Conservation (phyloP, 1,140 invertebrate species). For the Yoshiicerus persimilis region DNA sequence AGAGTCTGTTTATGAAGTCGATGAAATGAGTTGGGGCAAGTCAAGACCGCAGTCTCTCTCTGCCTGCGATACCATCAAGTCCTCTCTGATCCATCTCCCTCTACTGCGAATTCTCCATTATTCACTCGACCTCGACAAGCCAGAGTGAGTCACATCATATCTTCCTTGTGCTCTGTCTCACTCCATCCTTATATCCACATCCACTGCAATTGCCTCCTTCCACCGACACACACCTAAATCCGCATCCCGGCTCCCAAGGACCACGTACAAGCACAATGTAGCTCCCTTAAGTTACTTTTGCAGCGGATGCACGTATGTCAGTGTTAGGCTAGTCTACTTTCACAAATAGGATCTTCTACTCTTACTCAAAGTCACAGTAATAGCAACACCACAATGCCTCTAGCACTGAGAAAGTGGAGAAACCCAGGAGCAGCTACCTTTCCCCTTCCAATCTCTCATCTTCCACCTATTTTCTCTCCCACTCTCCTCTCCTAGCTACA, state of each 20-base stretch:
- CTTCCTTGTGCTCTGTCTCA: neutral
- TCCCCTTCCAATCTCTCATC: neutral
- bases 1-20: slow-evolving; percentile 35
- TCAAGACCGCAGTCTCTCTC: neutral
- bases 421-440: neutral
- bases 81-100: neutral
- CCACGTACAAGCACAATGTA: too few species aligned
- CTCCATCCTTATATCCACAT: too few species aligned
- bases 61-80: neutral
- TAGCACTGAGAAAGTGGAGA: neutral
- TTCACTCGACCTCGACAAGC: neutral
- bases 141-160: neutral
- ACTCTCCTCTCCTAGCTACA: neutral
- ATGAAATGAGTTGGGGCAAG: slow-evolving; percentile 19
- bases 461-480: neutral
- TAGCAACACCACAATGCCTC: neutral
- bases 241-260: too few species aligned
- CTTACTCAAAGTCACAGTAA: neutral
- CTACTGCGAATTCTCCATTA: neutral
- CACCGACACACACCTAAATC: too few species aligned
- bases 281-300: neutral
- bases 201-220: neutral
- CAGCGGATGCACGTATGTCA: neutral
- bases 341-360: neutral
- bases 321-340: neutral